Conservation (phyloP, 92 coral and sea anemone species). For the Virgularia gustaviana region DNA sequence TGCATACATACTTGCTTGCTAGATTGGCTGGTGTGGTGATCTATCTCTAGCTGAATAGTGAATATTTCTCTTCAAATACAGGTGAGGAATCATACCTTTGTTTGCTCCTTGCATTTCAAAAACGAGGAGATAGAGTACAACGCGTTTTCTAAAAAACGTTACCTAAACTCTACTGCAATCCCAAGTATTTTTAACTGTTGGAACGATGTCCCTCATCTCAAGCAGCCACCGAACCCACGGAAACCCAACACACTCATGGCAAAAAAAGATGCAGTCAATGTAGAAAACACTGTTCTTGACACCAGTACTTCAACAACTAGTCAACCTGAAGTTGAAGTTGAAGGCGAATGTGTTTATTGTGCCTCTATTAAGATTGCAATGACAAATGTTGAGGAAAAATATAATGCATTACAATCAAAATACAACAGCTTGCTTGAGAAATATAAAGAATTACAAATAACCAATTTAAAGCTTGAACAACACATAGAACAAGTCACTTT, state of each 20-base stretch:
- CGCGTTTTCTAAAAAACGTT: constrained; percentile 35
- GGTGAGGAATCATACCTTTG: too few relatives aligned
- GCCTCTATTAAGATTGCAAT: not conserved
- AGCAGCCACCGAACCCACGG: constrained; percentile 18
- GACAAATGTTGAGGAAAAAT: not conserved
- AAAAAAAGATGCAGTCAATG: not conserved
- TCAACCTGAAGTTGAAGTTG: not conserved
- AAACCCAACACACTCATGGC: constrained; percentile 31
- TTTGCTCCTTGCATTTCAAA: constrained; percentile 44
- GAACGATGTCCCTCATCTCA: constrained; percentile 42
- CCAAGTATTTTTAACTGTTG: constrained; percentile 47
- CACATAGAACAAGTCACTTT: not conserved
- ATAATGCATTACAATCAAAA: not conserved
- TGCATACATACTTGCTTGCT: too few relatives aligned
- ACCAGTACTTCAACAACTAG: not conserved
- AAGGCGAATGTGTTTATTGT: not conserved
- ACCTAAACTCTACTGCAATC: constrained; percentile 29
- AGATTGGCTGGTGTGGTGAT: too few relatives aligned
- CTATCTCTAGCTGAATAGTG: too few relatives aligned
- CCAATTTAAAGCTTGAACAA: not conserved
- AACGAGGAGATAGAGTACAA: constrained; percentile 42
- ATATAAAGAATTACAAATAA: not conserved
- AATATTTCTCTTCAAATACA: too few relatives aligned
- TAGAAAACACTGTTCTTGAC: not conserved
- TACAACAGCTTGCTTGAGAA: not conserved